phyloP scores from a whole-genome alignment of 2,113 vertebrate genomes.

The Melospiza georgiana region DNA sequence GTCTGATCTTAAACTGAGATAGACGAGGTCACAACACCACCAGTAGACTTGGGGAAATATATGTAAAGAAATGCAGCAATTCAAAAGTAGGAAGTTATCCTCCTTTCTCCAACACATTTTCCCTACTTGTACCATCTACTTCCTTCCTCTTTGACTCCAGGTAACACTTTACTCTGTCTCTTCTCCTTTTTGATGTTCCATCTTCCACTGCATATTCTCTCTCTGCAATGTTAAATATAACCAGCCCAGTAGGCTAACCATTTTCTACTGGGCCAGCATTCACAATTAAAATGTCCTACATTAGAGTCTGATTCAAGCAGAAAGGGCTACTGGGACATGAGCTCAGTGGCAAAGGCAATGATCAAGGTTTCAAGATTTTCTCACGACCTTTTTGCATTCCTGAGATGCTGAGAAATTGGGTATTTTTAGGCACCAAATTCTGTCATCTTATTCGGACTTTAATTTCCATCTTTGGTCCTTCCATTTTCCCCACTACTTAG shows the following conservation, averaged over 20 bases:
- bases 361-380: neutral
- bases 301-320: constrained; percentile 5
- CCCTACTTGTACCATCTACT: neutral
- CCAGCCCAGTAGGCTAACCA: neutral
- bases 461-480: neutral
- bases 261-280: constrained; percentile 2
- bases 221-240: neutral
- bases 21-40: neutral
- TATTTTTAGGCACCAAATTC: neutral
- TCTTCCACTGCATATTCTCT: neutral
- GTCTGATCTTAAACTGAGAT: neutral
- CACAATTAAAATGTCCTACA: constrained; percentile 1
- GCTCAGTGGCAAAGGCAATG: constrained; percentile 14
- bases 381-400: neutral
- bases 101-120: neutral
- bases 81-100: neutral
- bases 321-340: neutral
- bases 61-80: neutral
- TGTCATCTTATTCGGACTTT: neutral
- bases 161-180: neutral
- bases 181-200: neutral
- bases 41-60: neutral
- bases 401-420: neutral
- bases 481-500: neutral
- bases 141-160: neutral